Base-by-base conservation (phyloP, 2,797 vertebrate genomes). In the Lepus townsendii region DNA sequence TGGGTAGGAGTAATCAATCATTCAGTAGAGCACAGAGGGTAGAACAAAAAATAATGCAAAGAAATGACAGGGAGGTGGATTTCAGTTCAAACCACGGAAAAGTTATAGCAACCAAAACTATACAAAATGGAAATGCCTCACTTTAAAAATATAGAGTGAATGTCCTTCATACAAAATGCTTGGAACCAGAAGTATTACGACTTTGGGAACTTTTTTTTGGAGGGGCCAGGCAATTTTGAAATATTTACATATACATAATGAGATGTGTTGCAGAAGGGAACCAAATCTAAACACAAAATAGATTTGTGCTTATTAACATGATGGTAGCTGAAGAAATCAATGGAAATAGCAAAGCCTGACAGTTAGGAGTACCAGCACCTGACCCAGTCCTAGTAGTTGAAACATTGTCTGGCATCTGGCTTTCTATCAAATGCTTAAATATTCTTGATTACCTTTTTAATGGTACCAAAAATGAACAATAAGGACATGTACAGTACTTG, bases 31-130 rank as follows among this genome's bases (percentile, higher is more conserved):
- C 8, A 13, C 10, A 50, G 8, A 69, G 35, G 12, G 62, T 8
- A 90, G 38, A 90, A 54, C n/a, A 65, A 91, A 88, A n/a, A 88
- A 69, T 52, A 95, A 90, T n/a, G 84, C 88, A 14, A 13, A 68
- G 68, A 68, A 91, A 7, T 82, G n/a, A 85, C 5, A 75, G 42
- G 4, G 30, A 77, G 42, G 14, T 35, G 16, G 47, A 65, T 73
- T 94, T 68, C 20, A 80, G 11, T 57, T n/a, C 35, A 42, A 60
- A 32, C 17, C 30, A 57, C 63, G 60, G 47, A 66, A 52, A 52
- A 75, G 13, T 26, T 35, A 73, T 0, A 47, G 6, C 22, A 54
- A 65, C 35, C 71, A 57, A 3, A 16, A 12, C 10, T 26, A 27
- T 4, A 14, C 24, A 83, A 73, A 54, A 86, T 12, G 20, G 42